These are phyloP conservation scores for Brachyopa scutellaris DNA, from an alignment of 2,888 invertebrate genomes.

Conservation along the genomic window DNA sequence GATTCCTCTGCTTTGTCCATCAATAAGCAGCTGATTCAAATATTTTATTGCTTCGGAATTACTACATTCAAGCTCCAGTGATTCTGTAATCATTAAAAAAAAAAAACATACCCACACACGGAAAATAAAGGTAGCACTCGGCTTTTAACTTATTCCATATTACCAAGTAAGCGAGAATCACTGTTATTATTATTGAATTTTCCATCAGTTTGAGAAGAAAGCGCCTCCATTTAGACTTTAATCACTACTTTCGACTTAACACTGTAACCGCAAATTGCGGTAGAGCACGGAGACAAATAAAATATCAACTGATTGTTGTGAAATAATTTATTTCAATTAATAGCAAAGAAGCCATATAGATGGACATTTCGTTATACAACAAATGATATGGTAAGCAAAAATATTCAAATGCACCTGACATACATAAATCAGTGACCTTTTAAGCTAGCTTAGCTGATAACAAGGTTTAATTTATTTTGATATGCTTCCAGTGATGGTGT, in stretches of 20 bases:
- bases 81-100: background rate
- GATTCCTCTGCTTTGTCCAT: slow-evolving; percentile 78
- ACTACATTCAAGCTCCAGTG: background rate
- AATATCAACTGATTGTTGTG: slow-evolving; percentile 27
- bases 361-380: background rate
- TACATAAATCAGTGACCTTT: background rate
- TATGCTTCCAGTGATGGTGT: too few species aligned
- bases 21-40: slow-evolving; percentile 77
- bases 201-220: background rate
- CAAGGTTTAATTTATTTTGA: background rate
- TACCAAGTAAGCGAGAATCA: background rate
- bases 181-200: background rate
- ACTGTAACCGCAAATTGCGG: too few species aligned
- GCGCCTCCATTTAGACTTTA: background rate
- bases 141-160: background rate
- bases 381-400: background rate
- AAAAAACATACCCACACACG: background rate
- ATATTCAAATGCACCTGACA: background rate
- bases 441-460: background rate
- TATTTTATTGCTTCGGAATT: slow-evolving; percentile 75
- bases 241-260: too few species aligned
- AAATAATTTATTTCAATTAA: slow-evolving; percentile 17
- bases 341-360: background rate
- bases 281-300: too few species aligned
- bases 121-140: background rate